Base-by-base conservation (phyloP, 2,113 vertebrate genomes). In the Lampris megalopsis region DNA sequence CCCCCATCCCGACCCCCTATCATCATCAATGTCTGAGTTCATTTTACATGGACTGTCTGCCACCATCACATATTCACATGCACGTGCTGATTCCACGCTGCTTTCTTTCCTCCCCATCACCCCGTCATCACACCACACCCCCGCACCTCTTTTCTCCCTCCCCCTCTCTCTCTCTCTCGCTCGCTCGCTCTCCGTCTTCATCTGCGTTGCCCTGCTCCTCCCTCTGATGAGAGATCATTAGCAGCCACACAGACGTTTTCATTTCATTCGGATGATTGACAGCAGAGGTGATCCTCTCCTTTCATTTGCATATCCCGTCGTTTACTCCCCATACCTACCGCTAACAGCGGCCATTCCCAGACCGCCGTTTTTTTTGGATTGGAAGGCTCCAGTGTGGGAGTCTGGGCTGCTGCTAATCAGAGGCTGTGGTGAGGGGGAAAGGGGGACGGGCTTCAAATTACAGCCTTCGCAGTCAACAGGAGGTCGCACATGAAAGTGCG, bases 401-500 rank as follows among this genome's bases (percentile, higher is more conserved):
- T 82, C 61, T 70, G 68, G 41, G 79, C 80, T 80, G 86, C 90
- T 94, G 86, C 90, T 94, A 94, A 94, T 94, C 91, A 93, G 86
- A 77, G 73, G 77, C 81, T 82, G 89, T 79, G 82, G 75, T 77
- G 86, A 87, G 80, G 88, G 69, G 72, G 86, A 79, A 88, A 86
- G 80, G 82, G 86, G 66, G 56, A 45, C 41, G 36, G 77, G 86
- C 88, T 91, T 94, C 90, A 94, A 92, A 93, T 92, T 91, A 92
- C 90, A 93, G 90, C 89, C 87, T 91, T 90, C 82, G 82, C 81
- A 92, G 89, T 92, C 92, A 92, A 93, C 87, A 86, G 89, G 92
- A 91, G 91, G 89, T 83, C 50, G 82, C 79, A 94, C 85, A 92
- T 93, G 86, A 94, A 94, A 94, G 92, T 83, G 80, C 80, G 90